Conservation (phyloP, 2,797 vertebrate species). For the Alauda arvensis region DNA sequence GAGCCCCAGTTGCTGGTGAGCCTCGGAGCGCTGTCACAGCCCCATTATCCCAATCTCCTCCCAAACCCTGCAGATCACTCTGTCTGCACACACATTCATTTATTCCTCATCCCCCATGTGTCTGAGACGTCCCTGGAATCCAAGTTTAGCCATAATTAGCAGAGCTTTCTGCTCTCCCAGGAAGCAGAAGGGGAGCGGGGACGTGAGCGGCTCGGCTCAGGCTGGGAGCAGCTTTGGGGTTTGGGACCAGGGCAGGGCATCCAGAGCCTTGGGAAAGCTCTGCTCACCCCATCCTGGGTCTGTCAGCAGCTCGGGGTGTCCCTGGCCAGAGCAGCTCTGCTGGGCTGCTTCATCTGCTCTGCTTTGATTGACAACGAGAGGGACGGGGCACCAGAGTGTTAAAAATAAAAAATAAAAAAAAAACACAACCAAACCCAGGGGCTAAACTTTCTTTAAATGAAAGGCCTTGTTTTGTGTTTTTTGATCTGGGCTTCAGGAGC, state of each 20-base stretch:
- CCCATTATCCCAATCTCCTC: not conserved
- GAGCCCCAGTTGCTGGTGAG: not conserved
- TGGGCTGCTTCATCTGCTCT: not conserved
- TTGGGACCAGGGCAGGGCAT: not conserved
- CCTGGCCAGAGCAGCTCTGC: not conserved
- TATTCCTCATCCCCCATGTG: not conserved
- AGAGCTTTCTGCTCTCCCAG: not conserved
- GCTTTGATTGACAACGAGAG: not conserved
- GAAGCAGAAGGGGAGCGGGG: not conserved
- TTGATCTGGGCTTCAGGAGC: not conserved
- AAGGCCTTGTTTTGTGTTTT: not conserved
- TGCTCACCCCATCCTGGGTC: accelerated
- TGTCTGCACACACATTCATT: not conserved
- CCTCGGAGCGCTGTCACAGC: not conserved
- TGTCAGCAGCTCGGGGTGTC: accelerated
- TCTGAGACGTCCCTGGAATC: not conserved
- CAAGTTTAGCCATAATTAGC: not conserved
- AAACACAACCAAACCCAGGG: not conserved
- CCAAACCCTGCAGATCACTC: not conserved
- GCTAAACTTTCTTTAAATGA: not conserved
- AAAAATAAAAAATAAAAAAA: accelerated
- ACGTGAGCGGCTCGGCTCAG: not conserved
- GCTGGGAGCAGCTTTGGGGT: not conserved
- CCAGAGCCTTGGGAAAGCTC: not conserved
- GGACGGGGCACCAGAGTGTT: not conserved